Evolutionary conservation across 2,888 invertebrate genomes (phyloP).

Genomic region (Cerceris ruficornis): DNA sequence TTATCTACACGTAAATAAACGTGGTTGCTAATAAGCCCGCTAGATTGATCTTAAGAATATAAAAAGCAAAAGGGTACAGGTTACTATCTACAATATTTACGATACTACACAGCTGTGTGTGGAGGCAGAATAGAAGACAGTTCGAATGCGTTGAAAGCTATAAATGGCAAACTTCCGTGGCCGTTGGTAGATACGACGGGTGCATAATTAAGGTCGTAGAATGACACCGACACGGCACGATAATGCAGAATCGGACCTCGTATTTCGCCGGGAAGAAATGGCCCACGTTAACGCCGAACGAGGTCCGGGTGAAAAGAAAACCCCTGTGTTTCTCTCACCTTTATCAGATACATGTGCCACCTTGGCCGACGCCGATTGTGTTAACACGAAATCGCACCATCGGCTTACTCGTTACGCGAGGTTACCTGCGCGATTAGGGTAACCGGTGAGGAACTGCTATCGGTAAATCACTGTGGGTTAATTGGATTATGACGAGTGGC

Average conservation of each 20-base stretch:
- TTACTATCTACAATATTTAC: too few relatives aligned
- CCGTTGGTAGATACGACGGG: constrained; percentile 46
- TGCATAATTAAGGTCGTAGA: constrained; percentile 73
- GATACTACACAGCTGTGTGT: too few relatives aligned
- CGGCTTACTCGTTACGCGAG: too few relatives aligned
- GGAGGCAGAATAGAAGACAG: constrained; percentile 19
- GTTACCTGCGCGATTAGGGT: too few relatives aligned
- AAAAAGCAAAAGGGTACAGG: too few relatives aligned
- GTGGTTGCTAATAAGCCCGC: too few relatives aligned
- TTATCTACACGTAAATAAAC: too few relatives aligned
- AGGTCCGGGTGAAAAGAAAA: constrained; percentile 26
- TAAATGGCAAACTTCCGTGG: constrained; percentile 63
- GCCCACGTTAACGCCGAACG: constrained; percentile 45
- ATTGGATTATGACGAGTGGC: constrained; percentile 2
- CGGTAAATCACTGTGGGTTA: constrained; percentile 12
- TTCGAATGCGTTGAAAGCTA: constrained; percentile 57
- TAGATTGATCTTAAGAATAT: too few relatives aligned
- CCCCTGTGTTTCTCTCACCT: constrained; percentile 10
- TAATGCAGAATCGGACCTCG: constrained; percentile 71
- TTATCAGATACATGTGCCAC: constrained; percentile 43
- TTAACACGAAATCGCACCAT: constrained; percentile 33
- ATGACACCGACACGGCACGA: constrained; percentile 69
- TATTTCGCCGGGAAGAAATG: constrained; percentile 70
- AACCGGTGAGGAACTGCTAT: too few relatives aligned
- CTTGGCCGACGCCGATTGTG: constrained; percentile 35